These are phyloP conservation scores for Morone saxatilis DNA, from an alignment of 2,113 vertebrate species.

Conservation along the genomic window DNA sequence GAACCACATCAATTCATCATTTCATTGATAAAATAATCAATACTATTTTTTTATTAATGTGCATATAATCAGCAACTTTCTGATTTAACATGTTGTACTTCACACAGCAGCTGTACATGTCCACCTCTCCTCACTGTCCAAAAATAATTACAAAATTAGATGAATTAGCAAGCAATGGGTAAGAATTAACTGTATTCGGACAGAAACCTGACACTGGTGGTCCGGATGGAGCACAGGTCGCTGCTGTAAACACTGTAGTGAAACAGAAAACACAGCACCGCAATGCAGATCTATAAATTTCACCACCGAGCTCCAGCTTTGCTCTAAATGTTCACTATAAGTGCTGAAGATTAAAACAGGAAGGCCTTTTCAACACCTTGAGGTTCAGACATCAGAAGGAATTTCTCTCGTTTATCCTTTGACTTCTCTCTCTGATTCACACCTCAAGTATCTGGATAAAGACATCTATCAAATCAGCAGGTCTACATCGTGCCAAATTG, in stretches of 20 bases:
- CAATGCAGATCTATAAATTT: constrained; percentile 75
- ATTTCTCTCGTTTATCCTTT: neutral
- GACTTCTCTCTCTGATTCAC: neutral
- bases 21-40: too few species aligned
- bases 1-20: too few species aligned
- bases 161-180: neutral
- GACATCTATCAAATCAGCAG: neutral
- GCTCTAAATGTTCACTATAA: neutral
- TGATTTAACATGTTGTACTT: neutral
- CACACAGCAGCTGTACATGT: neutral
- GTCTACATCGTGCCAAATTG: neutral
- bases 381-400: neutral
- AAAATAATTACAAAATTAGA: neutral
- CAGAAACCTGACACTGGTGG: neutral
- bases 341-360: neutral
- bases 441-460: neutral
- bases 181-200: neutral
- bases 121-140: too few species aligned
- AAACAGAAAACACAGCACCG: constrained; percentile 23
- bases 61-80: neutral
- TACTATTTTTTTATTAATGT: neutral
- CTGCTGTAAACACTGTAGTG: constrained; percentile 24
- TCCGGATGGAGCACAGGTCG: neutral
- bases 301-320: constrained; percentile 26
- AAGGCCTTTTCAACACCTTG: neutral